phyloP scores from a whole-genome alignment of 2,797 vertebrate species.

The Cossypha niveicapilla region DNA sequence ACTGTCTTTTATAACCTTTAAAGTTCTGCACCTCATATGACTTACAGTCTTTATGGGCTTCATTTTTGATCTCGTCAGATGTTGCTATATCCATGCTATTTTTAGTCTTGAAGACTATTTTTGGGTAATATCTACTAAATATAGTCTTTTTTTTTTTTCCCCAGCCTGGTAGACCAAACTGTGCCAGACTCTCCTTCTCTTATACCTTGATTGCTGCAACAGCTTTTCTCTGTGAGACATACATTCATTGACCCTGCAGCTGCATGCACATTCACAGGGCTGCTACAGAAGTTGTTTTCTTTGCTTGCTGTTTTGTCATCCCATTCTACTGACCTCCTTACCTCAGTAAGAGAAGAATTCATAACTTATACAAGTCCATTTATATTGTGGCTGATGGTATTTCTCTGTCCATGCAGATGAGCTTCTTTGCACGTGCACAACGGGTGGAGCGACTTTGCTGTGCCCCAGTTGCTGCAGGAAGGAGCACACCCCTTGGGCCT shows the following conservation, averaged over 20 bases:
- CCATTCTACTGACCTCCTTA: background rate
- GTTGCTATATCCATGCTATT: background rate
- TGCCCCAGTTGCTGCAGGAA: background rate
- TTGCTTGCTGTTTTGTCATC: background rate
- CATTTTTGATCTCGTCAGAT: background rate
- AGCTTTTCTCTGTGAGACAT: background rate
- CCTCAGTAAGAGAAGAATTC: background rate
- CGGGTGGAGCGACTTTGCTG: rapidly evolving
- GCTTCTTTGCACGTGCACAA: background rate
- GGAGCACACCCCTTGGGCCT: background rate
- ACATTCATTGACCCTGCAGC: background rate
- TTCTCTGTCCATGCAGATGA: background rate
- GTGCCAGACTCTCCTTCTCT: background rate
- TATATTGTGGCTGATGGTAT: background rate
- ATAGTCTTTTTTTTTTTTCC: background rate
- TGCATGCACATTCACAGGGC: background rate
- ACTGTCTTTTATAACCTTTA: background rate
- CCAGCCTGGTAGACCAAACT: background rate
- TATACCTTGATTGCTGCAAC: background rate
- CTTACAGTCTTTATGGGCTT: background rate
- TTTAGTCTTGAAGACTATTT: background rate
- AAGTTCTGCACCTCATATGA: background rate
- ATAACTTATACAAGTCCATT: background rate
- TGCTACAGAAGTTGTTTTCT: background rate
- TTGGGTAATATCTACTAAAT: background rate